Conservation (phyloP, 2,113 vertebrate species). For the Bambusicola thoracicus region DNA sequence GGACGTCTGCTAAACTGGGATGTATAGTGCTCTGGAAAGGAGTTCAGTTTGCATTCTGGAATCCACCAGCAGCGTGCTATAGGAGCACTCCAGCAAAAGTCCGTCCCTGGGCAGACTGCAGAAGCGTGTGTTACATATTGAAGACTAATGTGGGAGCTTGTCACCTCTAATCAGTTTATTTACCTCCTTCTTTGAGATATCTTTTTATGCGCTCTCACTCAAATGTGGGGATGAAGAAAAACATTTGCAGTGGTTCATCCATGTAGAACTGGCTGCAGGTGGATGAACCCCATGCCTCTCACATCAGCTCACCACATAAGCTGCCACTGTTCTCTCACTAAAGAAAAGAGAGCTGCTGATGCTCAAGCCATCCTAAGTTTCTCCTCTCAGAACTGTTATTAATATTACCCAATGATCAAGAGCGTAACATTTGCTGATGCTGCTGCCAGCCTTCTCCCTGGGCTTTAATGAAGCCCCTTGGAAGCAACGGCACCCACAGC, state of each 20-base stretch:
- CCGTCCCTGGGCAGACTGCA: conserved; percentile 50
- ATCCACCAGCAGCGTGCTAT: conserved; percentile 44
- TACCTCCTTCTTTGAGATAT: neutral
- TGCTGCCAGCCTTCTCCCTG: neutral
- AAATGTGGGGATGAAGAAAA: neutral
- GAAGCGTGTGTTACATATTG: conserved; percentile 6
- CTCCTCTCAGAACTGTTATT: neutral
- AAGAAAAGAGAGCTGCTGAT: conserved; percentile 40
- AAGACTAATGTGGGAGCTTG: neutral
- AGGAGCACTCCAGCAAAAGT: conserved; percentile 48
- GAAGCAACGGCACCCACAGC: neutral
- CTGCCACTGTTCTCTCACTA: conserved; percentile 37
- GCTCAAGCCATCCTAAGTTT: conserved; percentile 48
- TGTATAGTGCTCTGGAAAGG: conserved; percentile 31
- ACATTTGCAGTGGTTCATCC: neutral
- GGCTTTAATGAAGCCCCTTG: neutral
- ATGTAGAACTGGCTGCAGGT: neutral
- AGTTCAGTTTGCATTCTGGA: conserved; percentile 60
- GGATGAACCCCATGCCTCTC: conserved; percentile 51
- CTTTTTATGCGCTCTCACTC: neutral
- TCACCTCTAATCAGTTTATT: neutral
- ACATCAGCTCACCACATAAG: conserved; percentile 49
- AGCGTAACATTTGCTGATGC: neutral
- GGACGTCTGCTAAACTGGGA: conserved; percentile 56
- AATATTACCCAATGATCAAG: neutral